phyloP scores from a whole-genome alignment of 2,888 invertebrate genomes.

The Archaeoteleia sp. region DNA sequence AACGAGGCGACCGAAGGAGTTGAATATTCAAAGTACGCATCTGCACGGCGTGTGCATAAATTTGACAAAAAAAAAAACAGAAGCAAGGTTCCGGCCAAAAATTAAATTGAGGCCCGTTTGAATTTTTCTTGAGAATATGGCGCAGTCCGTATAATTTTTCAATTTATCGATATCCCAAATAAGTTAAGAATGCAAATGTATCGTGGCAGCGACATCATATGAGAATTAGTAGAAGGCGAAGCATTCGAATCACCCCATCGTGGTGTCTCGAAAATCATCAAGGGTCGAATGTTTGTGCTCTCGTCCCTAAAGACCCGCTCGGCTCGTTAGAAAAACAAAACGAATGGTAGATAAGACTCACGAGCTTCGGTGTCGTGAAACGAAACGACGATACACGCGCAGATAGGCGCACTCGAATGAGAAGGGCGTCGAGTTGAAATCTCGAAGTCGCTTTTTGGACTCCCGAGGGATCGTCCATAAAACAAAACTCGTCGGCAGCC shows the following conservation, averaged over 20 bases:
- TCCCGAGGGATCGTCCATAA: constrained; percentile 49
- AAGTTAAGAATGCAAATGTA: constrained; percentile 37
- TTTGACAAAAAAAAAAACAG: constrained; percentile 9
- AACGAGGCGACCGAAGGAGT: constrained; percentile 4
- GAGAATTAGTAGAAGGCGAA: constrained; percentile 42
- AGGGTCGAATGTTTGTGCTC: constrained; percentile 50
- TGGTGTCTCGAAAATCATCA: constrained; percentile 47
- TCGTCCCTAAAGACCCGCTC: constrained; percentile 54
- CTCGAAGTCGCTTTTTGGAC: constrained; percentile 47
- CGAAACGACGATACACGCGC: constrained; percentile 52
- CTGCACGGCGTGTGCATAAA: constrained; percentile 15
- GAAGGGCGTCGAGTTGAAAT: constrained; percentile 50
- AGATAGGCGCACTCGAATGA: constrained; percentile 50
- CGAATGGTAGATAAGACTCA: constrained; percentile 53
- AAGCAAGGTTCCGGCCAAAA: constrained; percentile 21
- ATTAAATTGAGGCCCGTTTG: not conserved
- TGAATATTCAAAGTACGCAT: constrained; percentile 41
- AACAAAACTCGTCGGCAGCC: constrained; percentile 53
- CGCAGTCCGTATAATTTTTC: too few relatives aligned
- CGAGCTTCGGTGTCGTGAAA: constrained; percentile 47
- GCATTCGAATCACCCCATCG: constrained; percentile 31
- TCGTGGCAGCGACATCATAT: too few relatives aligned
- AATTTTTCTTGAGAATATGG: not conserved
- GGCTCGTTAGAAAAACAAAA: constrained; percentile 62
- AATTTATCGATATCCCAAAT: too few relatives aligned